Evolutionary conservation across 2,888 invertebrate species (phyloP), one percentile per base, ranked within the genome.

Genomic region (Meiosimyza platycephala): DNA sequence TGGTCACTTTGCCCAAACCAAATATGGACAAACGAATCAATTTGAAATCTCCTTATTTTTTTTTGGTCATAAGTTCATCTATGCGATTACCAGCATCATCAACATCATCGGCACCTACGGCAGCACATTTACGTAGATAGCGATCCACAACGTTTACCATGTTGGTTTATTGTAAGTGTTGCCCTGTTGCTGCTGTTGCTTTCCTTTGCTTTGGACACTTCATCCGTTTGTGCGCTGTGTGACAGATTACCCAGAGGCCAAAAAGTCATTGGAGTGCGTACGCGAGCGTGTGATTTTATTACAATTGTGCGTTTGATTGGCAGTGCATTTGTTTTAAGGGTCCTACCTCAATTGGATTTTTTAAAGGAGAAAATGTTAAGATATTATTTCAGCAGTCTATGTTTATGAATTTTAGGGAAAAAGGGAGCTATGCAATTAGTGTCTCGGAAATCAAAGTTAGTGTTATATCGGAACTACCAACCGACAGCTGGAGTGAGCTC

Each of bases 1-100:
- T 63, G 62, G 47, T 70, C 70, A 70, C 70, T 70, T 62, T 70
- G 52, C 47, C 16, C 52, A 11, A 52, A 15, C 70, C 70, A 70
- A 48, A 70, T 63, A 70, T 51, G 54, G 70, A 16, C 63, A 70
- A 70, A 70, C 70, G 62, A 70, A 62, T 70, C 70, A 70, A 70
- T 70, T 59, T 70, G 62, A n/a, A 62, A 52, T 62, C 54, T 40
- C 54, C 70, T 62, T 40, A 40, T 40, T 40, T 40, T 40, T 40
- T 40, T 57, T 22, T 50, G 64, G 51, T 48, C 64, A 6, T 54
- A 13, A 52, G 18, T 22, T 40, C 40, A 40, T 40, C 40, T 40
- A 40, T 40, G 9, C 40, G 40, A 40, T 40, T 40, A 40, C 40
- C 40, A 40, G 40, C 40, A 40, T 40, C 40, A 40, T 40, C 40